Evolutionary conservation across 1,140 invertebrate species (phyloP).

Genomic region (Centruroides sculpturatus): DNA sequence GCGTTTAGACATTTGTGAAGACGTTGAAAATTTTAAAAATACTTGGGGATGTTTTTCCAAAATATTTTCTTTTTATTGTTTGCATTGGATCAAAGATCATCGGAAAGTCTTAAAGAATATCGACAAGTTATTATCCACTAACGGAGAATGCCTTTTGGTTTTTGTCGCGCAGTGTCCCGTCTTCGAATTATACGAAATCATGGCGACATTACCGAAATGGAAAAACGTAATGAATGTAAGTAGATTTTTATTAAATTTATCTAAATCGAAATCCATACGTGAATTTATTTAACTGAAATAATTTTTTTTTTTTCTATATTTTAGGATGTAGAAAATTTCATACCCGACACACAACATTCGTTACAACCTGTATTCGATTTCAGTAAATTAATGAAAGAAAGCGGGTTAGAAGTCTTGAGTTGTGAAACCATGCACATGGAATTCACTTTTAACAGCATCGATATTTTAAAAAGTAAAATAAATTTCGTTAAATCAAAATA

Average conservation of each 20-base stretch:
- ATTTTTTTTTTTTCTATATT: background rate
- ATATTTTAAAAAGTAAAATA: conserved; percentile 24
- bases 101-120: conserved; percentile 46
- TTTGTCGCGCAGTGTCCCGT: conserved; percentile 54
- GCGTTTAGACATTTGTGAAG: conserved; percentile 45
- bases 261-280: background rate
- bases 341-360: conserved; percentile 48
- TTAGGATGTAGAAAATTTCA: conserved; percentile 42
- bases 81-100: conserved; percentile 54
- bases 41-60: conserved; percentile 40
- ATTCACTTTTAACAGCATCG: conserved; percentile 45
- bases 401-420: conserved; percentile 47
- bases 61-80: conserved; percentile 60
- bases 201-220: conserved; percentile 44
- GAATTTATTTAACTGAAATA: background rate
- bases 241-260: background rate
- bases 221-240: conserved; percentile 44
- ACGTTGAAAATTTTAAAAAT: conserved; percentile 26
- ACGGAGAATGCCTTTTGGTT: conserved; percentile 49
- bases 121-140: conserved; percentile 41
- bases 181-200: conserved; percentile 48
- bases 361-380: conserved; percentile 45
- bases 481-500: background rate
- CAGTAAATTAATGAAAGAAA: conserved; percentile 40
- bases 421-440: conserved; percentile 45